Conservation (phyloP, 2,113 vertebrate species). For the Ancistrus triradiatus region DNA sequence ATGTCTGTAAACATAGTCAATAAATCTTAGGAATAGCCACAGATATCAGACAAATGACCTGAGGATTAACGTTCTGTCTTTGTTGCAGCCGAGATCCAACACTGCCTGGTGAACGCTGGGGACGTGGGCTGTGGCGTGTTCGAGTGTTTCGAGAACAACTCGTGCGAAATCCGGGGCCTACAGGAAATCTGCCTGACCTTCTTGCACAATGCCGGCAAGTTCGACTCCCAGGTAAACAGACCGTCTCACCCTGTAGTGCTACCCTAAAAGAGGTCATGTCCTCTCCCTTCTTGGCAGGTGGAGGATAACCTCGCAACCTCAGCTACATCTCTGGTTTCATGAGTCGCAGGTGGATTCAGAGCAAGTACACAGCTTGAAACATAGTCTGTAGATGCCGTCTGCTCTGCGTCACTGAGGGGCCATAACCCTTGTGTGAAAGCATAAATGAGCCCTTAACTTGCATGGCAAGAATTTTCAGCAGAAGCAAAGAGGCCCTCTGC, state of each 20-base stretch:
- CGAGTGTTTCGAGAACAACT: slow-evolving; percentile 99
- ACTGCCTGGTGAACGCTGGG: slow-evolving; percentile 92
- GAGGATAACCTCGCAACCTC: slow-evolving; percentile 49
- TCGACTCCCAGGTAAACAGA: slow-evolving; percentile 94
- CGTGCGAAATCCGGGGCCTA: slow-evolving; percentile 94
- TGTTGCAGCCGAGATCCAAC: slow-evolving; percentile 91
- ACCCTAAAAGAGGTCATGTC: slow-evolving; percentile 40
- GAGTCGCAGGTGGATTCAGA: slow-evolving; percentile 47
- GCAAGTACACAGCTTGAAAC: slow-evolving; percentile 38
- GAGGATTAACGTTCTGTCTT: not conserved
- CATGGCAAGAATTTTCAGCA: slow-evolving; percentile 1
- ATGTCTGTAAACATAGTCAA: not conserved
- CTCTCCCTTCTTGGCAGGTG: slow-evolving; percentile 31
- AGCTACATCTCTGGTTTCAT: slow-evolving; percentile 56
- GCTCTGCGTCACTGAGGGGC: not conserved
- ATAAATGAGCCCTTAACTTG: slow-evolving; percentile 11
- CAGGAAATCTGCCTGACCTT: slow-evolving; percentile 99
- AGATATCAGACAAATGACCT: not conserved
- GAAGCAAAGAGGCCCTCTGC: slow-evolving; percentile 1
- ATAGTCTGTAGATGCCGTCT: slow-evolving; percentile 50
- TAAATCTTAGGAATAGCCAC: not conserved
- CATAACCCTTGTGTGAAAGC: slow-evolving; percentile 35
- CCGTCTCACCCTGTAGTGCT: not conserved
- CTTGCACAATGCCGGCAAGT: slow-evolving; percentile 98
- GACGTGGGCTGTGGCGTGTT: slow-evolving; percentile 98